Percentiles rank a stretch among this genome's conserved stretches.
Evolutionary conservation across 1,140 invertebrate genomes (phyloP).

Genomic region (Ceratina australensis): DNA sequence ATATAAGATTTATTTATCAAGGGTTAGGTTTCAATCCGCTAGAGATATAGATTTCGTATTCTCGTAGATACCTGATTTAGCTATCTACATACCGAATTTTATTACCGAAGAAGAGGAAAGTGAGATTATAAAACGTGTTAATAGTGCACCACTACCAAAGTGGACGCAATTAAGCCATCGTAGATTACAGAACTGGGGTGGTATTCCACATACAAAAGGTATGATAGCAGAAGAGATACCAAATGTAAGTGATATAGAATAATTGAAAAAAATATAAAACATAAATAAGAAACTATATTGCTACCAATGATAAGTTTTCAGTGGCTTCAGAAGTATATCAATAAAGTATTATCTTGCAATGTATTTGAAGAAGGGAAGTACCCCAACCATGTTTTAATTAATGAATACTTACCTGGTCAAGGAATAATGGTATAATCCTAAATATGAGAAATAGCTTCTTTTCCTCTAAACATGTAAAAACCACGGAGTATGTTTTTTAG

Average conservation of each 20-base stretch:
- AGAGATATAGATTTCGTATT: constrained; percentile 4
- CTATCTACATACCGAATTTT: constrained; percentile 95
- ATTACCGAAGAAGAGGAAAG: constrained; percentile 91
- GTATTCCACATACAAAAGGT: constrained; percentile 94
- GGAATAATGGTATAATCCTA: constrained; percentile 88
- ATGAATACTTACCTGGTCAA: constrained; percentile 96
- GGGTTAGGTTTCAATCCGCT: constrained; percentile 38
- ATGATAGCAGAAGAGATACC: constrained; percentile 97
- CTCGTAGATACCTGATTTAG: constrained; percentile 84
- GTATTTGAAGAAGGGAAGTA: constrained; percentile 87
- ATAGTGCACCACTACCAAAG: constrained; percentile 93
- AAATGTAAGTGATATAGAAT: constrained; percentile 75
- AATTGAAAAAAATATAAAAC: constrained; percentile 9
- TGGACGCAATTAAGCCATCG: constrained; percentile 96
- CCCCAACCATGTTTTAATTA: constrained; percentile 97
- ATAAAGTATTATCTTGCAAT: constrained; percentile 86
- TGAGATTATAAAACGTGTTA: constrained; percentile 86
- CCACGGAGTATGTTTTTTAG: constrained; percentile 71
- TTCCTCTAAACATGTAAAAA: neutral
- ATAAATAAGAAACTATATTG: neutral
- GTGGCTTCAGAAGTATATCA: constrained; percentile 90
- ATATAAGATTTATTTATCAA: neutral
- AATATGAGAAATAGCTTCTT: neutral
- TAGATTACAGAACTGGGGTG: constrained; percentile 97
- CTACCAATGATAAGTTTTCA: constrained; percentile 67